Percentiles rank a stretch among this genome's conserved stretches.
phyloP scores from a whole-genome alignment of 2,888 invertebrate species.

The Lysandra coridon region DNA sequence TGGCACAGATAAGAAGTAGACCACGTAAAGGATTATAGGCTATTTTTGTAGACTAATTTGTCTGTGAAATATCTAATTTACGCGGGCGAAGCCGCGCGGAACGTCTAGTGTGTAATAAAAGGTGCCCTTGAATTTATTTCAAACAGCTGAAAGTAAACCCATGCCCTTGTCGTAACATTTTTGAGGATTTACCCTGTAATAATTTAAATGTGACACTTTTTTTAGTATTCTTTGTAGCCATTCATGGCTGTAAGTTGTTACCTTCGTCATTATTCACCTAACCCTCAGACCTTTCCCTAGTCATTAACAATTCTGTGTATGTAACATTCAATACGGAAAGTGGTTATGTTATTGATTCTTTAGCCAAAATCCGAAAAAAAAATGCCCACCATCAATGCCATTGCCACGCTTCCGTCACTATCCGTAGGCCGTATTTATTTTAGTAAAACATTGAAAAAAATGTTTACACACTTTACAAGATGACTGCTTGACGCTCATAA shows the following conservation, averaged over 20 bases:
- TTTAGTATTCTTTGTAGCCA: not conserved
- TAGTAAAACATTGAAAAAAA: conserved; percentile 16
- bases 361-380: not conserved
- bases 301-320: not conserved
- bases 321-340: not conserved
- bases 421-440: conserved; percentile 5
- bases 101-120: too few relatives aligned
- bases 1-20: too few relatives aligned
- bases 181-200: too few relatives aligned
- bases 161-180: too few relatives aligned
- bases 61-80: too few relatives aligned
- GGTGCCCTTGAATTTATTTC: too few relatives aligned
- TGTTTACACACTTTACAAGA: not conserved
- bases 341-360: not conserved
- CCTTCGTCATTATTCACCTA: not conserved
- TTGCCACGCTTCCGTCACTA: conserved; percentile 1
- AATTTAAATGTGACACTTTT: not conserved
- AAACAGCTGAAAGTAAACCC: too few relatives aligned
- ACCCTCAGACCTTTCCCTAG: not conserved
- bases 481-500: not conserved
- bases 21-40: too few relatives aligned
- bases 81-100: too few relatives aligned
- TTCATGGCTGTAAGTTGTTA: not conserved
- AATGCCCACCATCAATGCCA: not conserved
- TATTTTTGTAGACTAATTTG: too few relatives aligned